Evolutionary conservation across 2,113 vertebrate genomes (phyloP).

Genomic region (Cinclus cinclus): DNA sequence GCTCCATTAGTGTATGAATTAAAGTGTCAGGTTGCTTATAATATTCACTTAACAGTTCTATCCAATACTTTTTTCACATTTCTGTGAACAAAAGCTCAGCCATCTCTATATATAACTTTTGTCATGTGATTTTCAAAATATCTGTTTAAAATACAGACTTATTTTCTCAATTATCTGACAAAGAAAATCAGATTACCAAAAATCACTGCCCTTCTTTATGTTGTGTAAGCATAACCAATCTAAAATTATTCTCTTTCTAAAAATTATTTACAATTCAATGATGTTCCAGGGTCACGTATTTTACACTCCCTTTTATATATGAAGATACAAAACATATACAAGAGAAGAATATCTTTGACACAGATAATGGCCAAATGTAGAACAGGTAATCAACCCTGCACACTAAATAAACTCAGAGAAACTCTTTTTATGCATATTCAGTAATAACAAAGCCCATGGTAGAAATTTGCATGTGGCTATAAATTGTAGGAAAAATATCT

Average conservation of each 20-base stretch:
- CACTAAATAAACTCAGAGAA: neutral
- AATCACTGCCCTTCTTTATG: neutral
- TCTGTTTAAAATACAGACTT: neutral
- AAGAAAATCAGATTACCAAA: neutral
- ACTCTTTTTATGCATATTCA: neutral
- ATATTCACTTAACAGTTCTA: conserved; percentile 54
- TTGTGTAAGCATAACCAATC: neutral
- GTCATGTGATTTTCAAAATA: neutral
- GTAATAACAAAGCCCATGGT: neutral
- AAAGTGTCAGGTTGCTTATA: conserved; percentile 53
- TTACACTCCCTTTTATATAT: neutral
- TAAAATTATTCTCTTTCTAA: neutral
- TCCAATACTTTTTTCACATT: neutral
- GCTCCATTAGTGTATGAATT: conserved; percentile 59
- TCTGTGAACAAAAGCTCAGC: neutral
- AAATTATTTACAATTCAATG: neutral
- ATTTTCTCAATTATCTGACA: neutral
- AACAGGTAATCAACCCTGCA: neutral
- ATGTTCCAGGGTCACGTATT: neutral
- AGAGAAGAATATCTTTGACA: neutral
- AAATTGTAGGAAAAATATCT: neutral
- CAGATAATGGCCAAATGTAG: neutral
- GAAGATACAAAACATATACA: neutral
- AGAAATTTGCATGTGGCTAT: neutral
- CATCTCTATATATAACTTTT: neutral